Base-by-base conservation (phyloP, 1,140 invertebrate species). In the Drosophila grimshawi region DNA sequence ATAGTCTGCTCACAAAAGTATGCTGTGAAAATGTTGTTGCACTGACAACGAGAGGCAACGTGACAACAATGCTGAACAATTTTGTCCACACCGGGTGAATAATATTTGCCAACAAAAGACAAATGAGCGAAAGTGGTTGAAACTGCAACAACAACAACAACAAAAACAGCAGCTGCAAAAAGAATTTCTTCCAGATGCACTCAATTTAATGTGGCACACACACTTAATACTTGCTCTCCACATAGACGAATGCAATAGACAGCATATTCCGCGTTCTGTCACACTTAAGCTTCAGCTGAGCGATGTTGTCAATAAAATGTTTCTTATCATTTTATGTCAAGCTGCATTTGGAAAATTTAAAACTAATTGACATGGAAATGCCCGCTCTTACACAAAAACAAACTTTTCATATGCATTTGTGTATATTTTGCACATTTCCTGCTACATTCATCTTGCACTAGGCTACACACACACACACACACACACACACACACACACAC, bases 331-430 rank as follows among this genome's bases (percentile, higher is more conserved):
- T 76, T 65, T 46, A 45, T 76, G 73, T 71, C 73, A 65, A 71
- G 52, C 41, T 33, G 62, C 69, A 57, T 78, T 67, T 70, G 62
- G 62, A 43, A 74, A 74, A 80, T 60, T 78, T 77, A 57, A 53
- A 78, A 83, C 85, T 88, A 89, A 88, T 88, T 88, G 83, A 88
- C 80, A 88, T 88, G 85, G 68, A 81, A 86, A 86, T 78, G 71
- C 52, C 51, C 64, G 46, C 4, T 27, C 33, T 30, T 6, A 69
- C 6, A 39, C 37, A 55, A 32, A 55, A 5, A 61, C 33, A 48
- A 3, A 62, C 6, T 29, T 19, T 46, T 29, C 7, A 8, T 32
- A 53, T 29, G 46, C 8, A 33, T 35, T 29, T 55, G 51, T 41
- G 6, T 64, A 57, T 71, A 55, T 55, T 30, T 8, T 46, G 73